These are phyloP conservation scores for Oithona nana DNA, from an alignment of 2,888 invertebrate species.

Conservation along the genomic window DNA sequence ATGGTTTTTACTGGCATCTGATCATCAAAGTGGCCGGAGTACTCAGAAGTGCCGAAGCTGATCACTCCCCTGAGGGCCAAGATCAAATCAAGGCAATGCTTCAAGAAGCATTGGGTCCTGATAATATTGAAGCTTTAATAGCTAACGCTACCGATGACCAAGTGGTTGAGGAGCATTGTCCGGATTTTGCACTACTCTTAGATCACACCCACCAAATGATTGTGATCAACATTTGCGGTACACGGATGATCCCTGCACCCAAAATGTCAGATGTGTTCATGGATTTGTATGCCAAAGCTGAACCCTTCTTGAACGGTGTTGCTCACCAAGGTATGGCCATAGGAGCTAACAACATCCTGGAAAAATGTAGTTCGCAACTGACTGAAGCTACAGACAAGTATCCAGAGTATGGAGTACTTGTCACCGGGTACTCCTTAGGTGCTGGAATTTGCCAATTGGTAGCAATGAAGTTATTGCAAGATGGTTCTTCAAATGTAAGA, in stretches of 20 bases:
- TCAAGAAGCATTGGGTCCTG: not conserved
- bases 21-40: not conserved
- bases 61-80: not conserved
- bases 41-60: not conserved
- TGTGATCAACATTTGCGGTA: slow-evolving; percentile 11
- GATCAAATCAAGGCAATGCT: not conserved
- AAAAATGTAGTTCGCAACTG: not conserved
- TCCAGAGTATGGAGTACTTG: slow-evolving; percentile 10
- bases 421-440: slow-evolving; percentile 12
- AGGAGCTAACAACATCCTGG: slow-evolving; percentile 4
- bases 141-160: slow-evolving; percentile 7
- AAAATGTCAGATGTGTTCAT: slow-evolving; percentile 12
- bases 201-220: not conserved
- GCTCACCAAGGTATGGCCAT: slow-evolving; percentile 10
- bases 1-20: slow-evolving; percentile 10
- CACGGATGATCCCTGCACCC: slow-evolving; percentile 14
- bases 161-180: slow-evolving; percentile 1
- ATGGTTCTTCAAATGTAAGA: not conserved
- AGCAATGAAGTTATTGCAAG: slow-evolving; percentile 4
- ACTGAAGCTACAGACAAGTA: not conserved
- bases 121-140: not conserved
- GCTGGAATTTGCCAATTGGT: slow-evolving; percentile 11
- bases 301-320: slow-evolving; percentile 1
- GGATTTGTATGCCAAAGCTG: slow-evolving; percentile 8
- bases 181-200: slow-evolving; percentile 9